These are phyloP conservation scores for Leucoraja erinaceus DNA, from an alignment of 2,113 vertebrate species.

Conservation along the genomic window DNA sequence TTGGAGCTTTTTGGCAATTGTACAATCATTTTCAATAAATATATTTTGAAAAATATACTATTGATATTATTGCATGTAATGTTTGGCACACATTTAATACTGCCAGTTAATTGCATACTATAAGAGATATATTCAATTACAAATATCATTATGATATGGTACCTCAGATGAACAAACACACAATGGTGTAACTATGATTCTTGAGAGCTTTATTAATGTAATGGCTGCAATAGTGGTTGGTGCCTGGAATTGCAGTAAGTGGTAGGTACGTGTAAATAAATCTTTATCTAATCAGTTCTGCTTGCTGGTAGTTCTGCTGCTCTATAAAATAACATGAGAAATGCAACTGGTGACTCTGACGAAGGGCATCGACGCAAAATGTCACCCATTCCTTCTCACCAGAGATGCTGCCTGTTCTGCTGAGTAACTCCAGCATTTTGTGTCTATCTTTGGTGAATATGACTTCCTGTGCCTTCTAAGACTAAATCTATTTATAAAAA, in stretches of 20 bases:
- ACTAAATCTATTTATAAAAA: neutral
- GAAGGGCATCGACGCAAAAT: too few species aligned
- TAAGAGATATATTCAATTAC: neutral
- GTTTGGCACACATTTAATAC: neutral
- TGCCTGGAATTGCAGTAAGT: neutral
- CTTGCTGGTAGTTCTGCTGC: neutral
- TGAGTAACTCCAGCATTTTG: too few species aligned
- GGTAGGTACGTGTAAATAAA: neutral
- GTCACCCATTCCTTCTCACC: too few species aligned
- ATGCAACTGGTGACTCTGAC: neutral
- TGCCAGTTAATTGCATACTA: conserved; percentile 3
- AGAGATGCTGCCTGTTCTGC: too few species aligned
- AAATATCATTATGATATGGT: neutral
- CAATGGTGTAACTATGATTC: neutral
- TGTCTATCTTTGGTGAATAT: neutral
- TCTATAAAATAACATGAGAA: conserved; percentile 11
- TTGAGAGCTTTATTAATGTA: neutral
- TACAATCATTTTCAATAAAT: neutral
- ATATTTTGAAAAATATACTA: neutral
- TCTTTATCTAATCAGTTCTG: neutral
- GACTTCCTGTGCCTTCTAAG: neutral
- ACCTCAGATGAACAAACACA: neutral
- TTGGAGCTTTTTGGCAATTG: neutral
- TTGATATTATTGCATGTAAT: neutral
- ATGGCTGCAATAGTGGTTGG: neutral